Conservation (phyloP, 2,113 vertebrate species). For the Pelobates fuscus region DNA sequence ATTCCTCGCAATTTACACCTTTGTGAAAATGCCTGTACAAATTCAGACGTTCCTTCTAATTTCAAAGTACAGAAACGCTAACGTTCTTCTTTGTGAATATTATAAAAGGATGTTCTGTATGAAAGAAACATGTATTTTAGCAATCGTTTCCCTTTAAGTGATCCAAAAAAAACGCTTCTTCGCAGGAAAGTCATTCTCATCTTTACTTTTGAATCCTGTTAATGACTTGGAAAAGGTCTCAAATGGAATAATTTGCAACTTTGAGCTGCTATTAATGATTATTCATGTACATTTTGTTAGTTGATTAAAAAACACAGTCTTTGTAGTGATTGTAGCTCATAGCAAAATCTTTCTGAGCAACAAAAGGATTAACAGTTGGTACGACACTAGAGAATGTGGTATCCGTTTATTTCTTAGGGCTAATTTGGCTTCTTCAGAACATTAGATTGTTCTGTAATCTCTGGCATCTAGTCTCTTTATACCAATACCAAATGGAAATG, state of each 20-base stretch:
- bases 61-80: background rate
- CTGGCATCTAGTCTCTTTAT: slow-evolving; percentile 52
- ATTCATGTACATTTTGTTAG: slow-evolving; percentile 57
- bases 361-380: slow-evolving; percentile 57
- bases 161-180: background rate
- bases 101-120: background rate
- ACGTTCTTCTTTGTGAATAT: slow-evolving; percentile 12
- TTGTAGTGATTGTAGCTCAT: slow-evolving; percentile 60
- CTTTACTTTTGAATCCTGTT: slow-evolving; percentile 45
- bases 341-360: slow-evolving; percentile 59
- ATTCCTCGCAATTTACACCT: no score
- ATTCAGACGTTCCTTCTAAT: no score
- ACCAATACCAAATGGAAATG: slow-evolving; percentile 45
- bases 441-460: slow-evolving; percentile 57
- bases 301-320: slow-evolving; percentile 58
- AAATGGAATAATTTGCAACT: slow-evolving; percentile 52
- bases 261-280: slow-evolving; percentile 56
- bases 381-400: slow-evolving; percentile 55
- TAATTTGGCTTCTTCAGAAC: slow-evolving; percentile 59
- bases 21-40: no score
- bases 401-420: slow-evolving; percentile 62
- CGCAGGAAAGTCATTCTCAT: slow-evolving; percentile 40
- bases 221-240: slow-evolving; percentile 33
- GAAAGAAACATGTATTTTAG: background rate
- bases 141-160: background rate